Conservation (phyloP, 2,888 invertebrate species). For the Agonopterix heracliana region DNA sequence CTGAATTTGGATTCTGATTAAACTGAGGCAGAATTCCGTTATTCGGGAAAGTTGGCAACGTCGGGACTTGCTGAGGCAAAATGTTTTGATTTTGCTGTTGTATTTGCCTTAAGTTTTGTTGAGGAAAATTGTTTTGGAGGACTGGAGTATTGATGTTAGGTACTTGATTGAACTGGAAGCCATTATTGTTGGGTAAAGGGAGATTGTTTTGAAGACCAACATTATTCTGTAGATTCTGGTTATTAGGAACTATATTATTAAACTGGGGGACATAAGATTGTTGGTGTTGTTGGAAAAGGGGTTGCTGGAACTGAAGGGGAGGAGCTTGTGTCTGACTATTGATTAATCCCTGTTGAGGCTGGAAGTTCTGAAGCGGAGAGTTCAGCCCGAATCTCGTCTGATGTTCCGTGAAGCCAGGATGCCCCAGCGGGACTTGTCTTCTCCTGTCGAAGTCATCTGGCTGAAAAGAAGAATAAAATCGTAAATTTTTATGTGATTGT, state of each 20-base stretch:
- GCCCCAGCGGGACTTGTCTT: conserved; percentile 55
- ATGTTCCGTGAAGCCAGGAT: conserved; percentile 62
- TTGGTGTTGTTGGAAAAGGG: conserved; percentile 40
- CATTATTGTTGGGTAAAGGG: conserved; percentile 36
- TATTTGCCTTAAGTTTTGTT: conserved; percentile 43
- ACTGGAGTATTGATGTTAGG: conserved; percentile 33
- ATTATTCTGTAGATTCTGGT: conserved; percentile 41
- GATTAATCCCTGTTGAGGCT: conserved; percentile 37
- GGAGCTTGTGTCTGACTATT: conserved; percentile 44
- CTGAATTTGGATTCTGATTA: conserved; percentile 41
- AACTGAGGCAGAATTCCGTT: conserved; percentile 46
- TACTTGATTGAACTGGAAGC: conserved; percentile 49
- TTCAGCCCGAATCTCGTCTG: conserved; percentile 66
- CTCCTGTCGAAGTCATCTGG: conserved; percentile 68
- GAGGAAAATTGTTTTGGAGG: conserved; percentile 39
- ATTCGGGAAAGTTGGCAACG: conserved; percentile 51
- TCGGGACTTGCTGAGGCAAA: conserved; percentile 49
- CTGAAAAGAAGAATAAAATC: conserved; percentile 41
- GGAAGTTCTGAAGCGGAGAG: conserved; percentile 61
- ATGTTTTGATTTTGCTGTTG: conserved; percentile 45
- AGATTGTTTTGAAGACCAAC: conserved; percentile 31
- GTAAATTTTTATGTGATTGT: conserved; percentile 5
- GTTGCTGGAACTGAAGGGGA: conserved; percentile 48
- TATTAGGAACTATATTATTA: conserved; percentile 40
- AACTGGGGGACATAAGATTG: conserved; percentile 60